Base-by-base conservation (phyloP, 2,888 invertebrate genomes). In the Incurvaria masculella region DNA sequence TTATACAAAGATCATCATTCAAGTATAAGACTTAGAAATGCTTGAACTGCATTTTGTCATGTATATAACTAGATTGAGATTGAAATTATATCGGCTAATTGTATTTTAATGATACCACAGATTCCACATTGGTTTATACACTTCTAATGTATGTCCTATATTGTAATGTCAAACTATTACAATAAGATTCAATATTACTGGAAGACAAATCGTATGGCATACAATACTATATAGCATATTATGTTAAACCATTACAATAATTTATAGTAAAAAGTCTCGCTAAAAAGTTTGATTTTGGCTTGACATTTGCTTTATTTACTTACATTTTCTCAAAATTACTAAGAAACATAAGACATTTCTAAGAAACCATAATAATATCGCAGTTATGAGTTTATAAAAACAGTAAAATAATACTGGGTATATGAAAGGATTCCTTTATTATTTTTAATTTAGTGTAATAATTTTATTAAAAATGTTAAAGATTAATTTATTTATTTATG, bases 131-230 rank as follows among this genome's bases (percentile, higher is more conserved):
- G 14, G 3, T 3, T 33, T 14, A 33, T 33, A 33, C 14, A 33
- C 4, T 11, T 8, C 33, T 33, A 33, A 14, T 4, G 8, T 23
- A 23, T 61, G 54, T 62, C 63, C 61, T 62, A 58, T 59, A 59
- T 68, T 65, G 65, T 69, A 63, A 71, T 68, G 67, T 72, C 70
- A 63, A 69, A 50, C 52, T 33, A 33, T 33, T 23, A 14, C 68
- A 70, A 71, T 75, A 75, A 78, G 76, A 75, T 78, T 74, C 69
- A 74, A 72, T 72, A 65, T 76, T 76, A 74, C 69, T 79, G 79
- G 79, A 79, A 79, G 79, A 79, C 79, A 79, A 79, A 73, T 79
- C 71, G 78, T 79, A 79, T 79, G 79, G 79, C 79, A 71, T 76
- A 76, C 65, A 70, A 75, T 76, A 74, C 33, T 14, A 33, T 33